Base-by-base conservation (phyloP, 2,888 invertebrate species). In the Trileptium ribeirensis region DNA sequence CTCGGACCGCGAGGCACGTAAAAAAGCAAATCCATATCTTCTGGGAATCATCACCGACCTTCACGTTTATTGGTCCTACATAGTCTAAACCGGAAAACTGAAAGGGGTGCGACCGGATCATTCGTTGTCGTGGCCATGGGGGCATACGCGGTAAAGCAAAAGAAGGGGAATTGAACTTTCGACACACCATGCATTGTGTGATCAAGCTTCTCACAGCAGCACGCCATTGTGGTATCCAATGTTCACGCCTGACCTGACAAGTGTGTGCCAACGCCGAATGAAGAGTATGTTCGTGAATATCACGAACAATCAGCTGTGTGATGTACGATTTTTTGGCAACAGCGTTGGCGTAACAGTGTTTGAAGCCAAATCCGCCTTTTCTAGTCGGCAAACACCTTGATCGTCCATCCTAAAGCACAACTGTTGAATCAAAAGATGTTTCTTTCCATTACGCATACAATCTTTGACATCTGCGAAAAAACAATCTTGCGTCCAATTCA, bases 1-100 rank as follows among this genome's bases (percentile, higher is more conserved):
- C 81, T 82, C 81, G 36, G 34, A 34, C 64, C 8, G 33, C 15
- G 24, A 80, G 19, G 40, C 81, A 81, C 1, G 81, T 81, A 82
- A 81, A 82, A n/a, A n/a, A n/a, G n/a, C n/a, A n/a, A n/a, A n/a
- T n/a, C n/a, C n/a, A n/a, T n/a, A n/a, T n/a, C n/a, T 81, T 81
- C 15, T 39, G 85, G 74, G 87, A 87, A 24, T 81, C 38, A 15
- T 3, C 19, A 3, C 39, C 19, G 8, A 8, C 15, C 64, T 78
- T 64, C n/a, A 78, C 78, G 67, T 51, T 31, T 19, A 78, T 3
- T 8, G 78, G 78, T 2, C 78, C 78, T n/a, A 78, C 31, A 33
- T 78, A 78, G 34, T 78, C 78, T 15, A 78, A 33, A 31, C 78
- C 78, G 8, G 19, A 24, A 34, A 19, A 64, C n/a, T 31, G 8